Evolutionary conservation across 2,888 invertebrate species (phyloP).

Genomic region (Dinocampus coccinellae): DNA sequence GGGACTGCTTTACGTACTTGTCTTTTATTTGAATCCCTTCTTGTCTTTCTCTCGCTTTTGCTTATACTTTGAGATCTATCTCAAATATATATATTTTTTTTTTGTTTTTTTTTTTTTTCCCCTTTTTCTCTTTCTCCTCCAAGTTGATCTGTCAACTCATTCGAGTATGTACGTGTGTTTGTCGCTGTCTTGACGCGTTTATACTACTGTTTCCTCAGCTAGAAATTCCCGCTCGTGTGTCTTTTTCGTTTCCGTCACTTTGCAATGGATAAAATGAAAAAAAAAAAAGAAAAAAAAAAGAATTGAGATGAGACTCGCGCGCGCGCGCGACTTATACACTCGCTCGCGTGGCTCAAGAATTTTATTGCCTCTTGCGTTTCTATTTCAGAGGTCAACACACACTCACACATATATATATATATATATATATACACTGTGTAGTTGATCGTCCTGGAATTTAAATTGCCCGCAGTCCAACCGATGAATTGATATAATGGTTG

Average conservation of each 20-base stretch:
- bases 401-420: slow-evolving; percentile 2
- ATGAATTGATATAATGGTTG: slow-evolving; percentile 10
- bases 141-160: too few relatives aligned
- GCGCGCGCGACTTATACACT: neutral
- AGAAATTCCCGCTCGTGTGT: neutral
- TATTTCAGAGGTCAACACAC: slow-evolving; percentile 15
- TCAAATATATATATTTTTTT: neutral
- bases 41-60: neutral
- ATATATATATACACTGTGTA: neutral
- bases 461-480: slow-evolving; percentile 12
- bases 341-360: slow-evolving; percentile 12
- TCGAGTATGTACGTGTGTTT: too few relatives aligned
- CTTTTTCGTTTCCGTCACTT: slow-evolving; percentile 5
- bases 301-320: neutral
- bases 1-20: slow-evolving; percentile 47
- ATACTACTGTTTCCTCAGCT: slow-evolving; percentile 19
- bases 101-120: neutral
- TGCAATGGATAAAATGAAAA: neutral
- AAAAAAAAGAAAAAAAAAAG: too few relatives aligned
- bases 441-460: slow-evolving; percentile 13
- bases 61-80: neutral
- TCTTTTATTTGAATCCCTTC: slow-evolving; percentile 16
- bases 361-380: slow-evolving; percentile 10
- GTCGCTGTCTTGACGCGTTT: neutral
- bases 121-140: too few relatives aligned